Evolutionary conservation across 2,888 invertebrate genomes (phyloP).

Genomic region (Bombyx huttoni): DNA sequence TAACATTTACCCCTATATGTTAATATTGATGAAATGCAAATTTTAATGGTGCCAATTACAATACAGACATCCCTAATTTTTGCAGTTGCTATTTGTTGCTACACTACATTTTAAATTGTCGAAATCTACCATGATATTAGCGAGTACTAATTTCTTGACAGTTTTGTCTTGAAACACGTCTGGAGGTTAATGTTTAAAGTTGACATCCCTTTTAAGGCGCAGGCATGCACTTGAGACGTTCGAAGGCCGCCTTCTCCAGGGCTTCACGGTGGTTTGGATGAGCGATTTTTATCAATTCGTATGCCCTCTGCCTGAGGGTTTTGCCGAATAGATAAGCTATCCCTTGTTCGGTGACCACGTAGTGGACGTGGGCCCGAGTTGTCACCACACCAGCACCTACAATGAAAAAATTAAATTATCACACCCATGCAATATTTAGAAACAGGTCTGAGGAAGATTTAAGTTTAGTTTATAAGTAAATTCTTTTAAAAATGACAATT

Average conservation of each 20-base stretch:
- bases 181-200: not conserved
- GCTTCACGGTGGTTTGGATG: conserved; percentile 89
- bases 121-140: conserved; percentile 10
- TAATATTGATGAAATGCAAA: not conserved
- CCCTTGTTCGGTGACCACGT: conserved; percentile 94
- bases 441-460: not conserved
- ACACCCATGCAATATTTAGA: not conserved
- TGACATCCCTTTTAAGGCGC: conserved; percentile 20
- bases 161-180: not conserved
- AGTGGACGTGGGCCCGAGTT: conserved; percentile 91
- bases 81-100: too few species aligned
- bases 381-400: conserved; percentile 95
- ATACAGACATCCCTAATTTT: not conserved
- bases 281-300: conserved; percentile 89
- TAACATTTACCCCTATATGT: not conserved
- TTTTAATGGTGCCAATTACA: not conserved
- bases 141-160: conserved; percentile 6
- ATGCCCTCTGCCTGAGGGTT: conserved; percentile 88
- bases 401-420: not conserved
- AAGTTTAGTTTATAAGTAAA: too few species aligned
- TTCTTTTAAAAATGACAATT: too few species aligned
- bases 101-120: not conserved
- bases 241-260: conserved; percentile 90
- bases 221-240: conserved; percentile 85
- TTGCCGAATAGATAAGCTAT: conserved; percentile 93